These are phyloP conservation scores for Watersipora subatra DNA, from an alignment of 1,140 invertebrate species.

Conservation along the genomic window DNA sequence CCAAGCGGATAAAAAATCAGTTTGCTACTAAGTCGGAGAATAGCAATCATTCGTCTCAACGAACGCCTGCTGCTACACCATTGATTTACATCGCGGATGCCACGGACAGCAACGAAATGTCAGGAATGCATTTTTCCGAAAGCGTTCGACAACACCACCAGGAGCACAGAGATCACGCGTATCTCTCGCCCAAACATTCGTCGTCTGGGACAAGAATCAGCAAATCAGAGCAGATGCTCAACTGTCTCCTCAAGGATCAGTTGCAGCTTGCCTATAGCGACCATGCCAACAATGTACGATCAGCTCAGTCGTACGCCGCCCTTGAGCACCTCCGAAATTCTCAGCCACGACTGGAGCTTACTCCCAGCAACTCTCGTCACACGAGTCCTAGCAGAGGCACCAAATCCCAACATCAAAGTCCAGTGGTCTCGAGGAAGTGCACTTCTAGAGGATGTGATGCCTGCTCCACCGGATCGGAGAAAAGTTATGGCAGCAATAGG, in stretches of 20 bases:
- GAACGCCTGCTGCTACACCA: too few relatives aligned
- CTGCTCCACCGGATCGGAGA: background rate
- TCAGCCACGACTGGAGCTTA: background rate
- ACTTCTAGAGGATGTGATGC: background rate
- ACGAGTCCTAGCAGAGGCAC: background rate
- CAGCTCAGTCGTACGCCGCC: background rate
- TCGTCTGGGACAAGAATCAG: background rate
- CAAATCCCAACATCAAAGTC: background rate
- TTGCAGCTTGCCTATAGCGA: background rate
- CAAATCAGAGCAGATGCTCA: background rate
- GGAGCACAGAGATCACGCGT: background rate
- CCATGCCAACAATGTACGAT: background rate
- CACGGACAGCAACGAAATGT: too few relatives aligned
- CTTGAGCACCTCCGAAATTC: background rate
- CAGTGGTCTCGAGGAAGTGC: background rate
- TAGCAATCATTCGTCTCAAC: too few relatives aligned
- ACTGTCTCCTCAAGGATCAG: background rate
- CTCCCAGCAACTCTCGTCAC: background rate
- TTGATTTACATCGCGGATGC: too few relatives aligned
- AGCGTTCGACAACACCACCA: background rate
- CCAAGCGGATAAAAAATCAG: background rate
- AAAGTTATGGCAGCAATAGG: background rate
- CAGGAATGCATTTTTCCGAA: too few relatives aligned
- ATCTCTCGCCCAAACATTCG: background rate
- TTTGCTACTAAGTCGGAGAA: too few relatives aligned